Percentiles rank a stretch among this genome's conserved stretches.
phyloP scores from a whole-genome alignment of 2,888 invertebrate genomes.

The Sthenelais limicola region DNA sequence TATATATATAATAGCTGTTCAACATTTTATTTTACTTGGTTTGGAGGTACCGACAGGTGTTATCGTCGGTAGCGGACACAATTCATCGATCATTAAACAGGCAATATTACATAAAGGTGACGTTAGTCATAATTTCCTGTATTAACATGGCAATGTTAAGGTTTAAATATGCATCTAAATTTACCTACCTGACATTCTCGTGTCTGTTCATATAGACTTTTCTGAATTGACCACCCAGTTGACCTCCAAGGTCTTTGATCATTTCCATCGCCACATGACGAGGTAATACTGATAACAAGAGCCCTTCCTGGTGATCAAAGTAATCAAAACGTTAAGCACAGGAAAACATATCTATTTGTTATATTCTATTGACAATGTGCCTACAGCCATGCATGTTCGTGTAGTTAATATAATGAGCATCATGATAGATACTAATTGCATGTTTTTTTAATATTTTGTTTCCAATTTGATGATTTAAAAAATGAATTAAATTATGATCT shows the following conservation, averaged over 20 bases:
- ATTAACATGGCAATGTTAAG: too few species aligned
- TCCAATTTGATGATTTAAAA: too few species aligned
- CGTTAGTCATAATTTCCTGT: too few species aligned
- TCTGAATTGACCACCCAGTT: conserved; percentile 88
- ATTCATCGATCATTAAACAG: too few species aligned
- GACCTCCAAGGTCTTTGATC: conserved; percentile 87
- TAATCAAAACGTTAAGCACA: neutral
- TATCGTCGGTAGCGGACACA: too few species aligned
- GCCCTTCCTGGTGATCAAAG: conserved; percentile 81
- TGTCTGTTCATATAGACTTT: conserved; percentile 98
- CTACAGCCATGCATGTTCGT: neutral
- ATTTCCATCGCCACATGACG: conserved; percentile 96
- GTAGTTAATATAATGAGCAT: too few species aligned
- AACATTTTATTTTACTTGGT: too few species aligned
- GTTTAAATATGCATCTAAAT: too few species aligned
- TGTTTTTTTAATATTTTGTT: neutral
- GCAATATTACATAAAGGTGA: too few species aligned
- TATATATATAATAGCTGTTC: too few species aligned
- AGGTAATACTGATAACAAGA: conserved; percentile 92
- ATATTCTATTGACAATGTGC: neutral
- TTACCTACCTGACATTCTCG: conserved; percentile 84
- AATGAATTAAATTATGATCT: too few species aligned
- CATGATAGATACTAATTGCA: neutral
- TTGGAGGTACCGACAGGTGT: too few species aligned
- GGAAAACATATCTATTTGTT: neutral